A percentile compares a stretch with the other conserved stretches of the same genome.
phyloP scores from a whole-genome alignment of 2,888 invertebrate species.

The Drosophila ezoana region DNA sequence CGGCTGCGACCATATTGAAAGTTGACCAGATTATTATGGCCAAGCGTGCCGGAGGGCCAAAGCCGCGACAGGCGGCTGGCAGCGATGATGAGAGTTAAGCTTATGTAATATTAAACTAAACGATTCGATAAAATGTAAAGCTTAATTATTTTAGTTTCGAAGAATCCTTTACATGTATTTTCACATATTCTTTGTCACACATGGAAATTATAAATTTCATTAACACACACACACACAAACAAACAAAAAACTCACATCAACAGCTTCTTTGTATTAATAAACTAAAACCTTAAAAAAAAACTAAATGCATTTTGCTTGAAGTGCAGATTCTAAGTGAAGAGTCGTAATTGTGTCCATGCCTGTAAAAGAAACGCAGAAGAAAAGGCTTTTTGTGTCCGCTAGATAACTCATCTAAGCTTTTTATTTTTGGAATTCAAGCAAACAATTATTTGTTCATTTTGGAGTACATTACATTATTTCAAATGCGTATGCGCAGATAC shows the following conservation, averaged over 20 bases:
- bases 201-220: slow-evolving; percentile 75
- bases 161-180: slow-evolving; percentile 49
- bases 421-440: slow-evolving; percentile 83
- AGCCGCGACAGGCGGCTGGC: slow-evolving; percentile 88
- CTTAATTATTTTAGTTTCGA: slow-evolving; percentile 49
- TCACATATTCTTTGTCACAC: slow-evolving; percentile 42
- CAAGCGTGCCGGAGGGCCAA: slow-evolving; percentile 98
- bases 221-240: slow-evolving; percentile 46
- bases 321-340: neutral
- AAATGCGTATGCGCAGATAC: slow-evolving; percentile 75
- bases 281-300: slow-evolving; percentile 62
- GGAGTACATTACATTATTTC: slow-evolving; percentile 71
- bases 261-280: slow-evolving; percentile 79
- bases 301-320: neutral
- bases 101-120: slow-evolving; percentile 5
- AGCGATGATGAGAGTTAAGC: slow-evolving; percentile 91
- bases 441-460: slow-evolving; percentile 71
- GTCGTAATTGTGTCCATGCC: neutral
- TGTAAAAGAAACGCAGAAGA: slow-evolving; percentile 36
- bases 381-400: slow-evolving; percentile 72
- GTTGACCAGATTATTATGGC: slow-evolving; percentile 99
- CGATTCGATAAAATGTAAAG: slow-evolving; percentile 34
- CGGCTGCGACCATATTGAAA: slow-evolving; percentile 95
- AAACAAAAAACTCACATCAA: slow-evolving; percentile 43
- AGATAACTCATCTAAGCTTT: slow-evolving; percentile 83